Conservation (phyloP, 1,140 invertebrate species). For the Camponotus vicinus region DNA sequence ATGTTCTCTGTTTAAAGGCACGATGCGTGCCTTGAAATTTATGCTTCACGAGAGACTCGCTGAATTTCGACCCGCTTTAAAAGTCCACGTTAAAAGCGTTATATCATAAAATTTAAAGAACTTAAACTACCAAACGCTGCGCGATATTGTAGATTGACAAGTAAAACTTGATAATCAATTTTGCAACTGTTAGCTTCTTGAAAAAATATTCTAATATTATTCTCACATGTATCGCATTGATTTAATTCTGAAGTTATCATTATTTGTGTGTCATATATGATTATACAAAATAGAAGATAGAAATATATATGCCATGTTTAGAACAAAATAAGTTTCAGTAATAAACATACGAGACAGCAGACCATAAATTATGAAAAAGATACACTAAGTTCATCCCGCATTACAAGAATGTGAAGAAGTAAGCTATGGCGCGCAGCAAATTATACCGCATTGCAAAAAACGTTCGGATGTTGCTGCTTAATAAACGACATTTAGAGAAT, state of each 20-base stretch:
- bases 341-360: background rate
- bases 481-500: constrained; percentile 36
- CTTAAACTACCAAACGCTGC: background rate
- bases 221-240: background rate
- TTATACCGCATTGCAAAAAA: background rate
- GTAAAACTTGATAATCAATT: background rate
- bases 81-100: constrained; percentile 21
- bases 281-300: background rate
- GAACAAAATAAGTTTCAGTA: constrained; percentile 5
- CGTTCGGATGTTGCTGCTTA: background rate
- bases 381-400: background rate
- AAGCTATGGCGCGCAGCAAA: background rate
- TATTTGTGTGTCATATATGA: background rate
- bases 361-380: constrained; percentile 30
- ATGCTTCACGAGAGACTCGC: constrained; percentile 26
- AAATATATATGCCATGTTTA: background rate
- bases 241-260: background rate
- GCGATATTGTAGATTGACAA: background rate
- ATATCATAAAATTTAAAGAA: background rate
- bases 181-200: constrained; percentile 5
- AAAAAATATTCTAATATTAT: background rate
- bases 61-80: constrained; percentile 49
- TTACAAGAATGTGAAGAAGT: background rate
- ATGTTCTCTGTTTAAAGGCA: constrained; percentile 61
- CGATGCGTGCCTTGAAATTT: constrained; percentile 43